A percentile compares a stretch with the other conserved stretches of the same genome.
phyloP scores from a whole-genome alignment of 2,888 invertebrate genomes.

The Phyllotreta cruciferae region DNA sequence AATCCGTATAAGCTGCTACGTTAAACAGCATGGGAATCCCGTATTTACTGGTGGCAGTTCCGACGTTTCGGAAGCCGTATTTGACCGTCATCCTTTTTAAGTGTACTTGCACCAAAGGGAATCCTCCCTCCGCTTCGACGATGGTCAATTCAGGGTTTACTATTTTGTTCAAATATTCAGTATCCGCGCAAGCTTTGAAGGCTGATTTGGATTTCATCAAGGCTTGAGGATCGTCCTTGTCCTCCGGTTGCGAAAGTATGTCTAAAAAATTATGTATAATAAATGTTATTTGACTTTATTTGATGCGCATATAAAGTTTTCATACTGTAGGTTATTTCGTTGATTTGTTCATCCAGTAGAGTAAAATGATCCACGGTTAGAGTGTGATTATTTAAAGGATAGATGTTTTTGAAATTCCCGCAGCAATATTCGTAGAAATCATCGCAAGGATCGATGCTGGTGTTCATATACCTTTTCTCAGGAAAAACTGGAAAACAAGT shows the following conservation, averaged over 20 bases:
- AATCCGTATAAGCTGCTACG: slow-evolving; percentile 44
- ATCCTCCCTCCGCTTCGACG: slow-evolving; percentile 52
- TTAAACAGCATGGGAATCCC: slow-evolving; percentile 57
- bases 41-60: slow-evolving; percentile 53
- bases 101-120: slow-evolving; percentile 50
- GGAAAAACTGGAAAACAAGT: slow-evolving; percentile 20
- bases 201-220: slow-evolving; percentile 56
- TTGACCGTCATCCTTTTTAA: background rate
- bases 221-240: slow-evolving; percentile 50
- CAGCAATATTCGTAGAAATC: slow-evolving; percentile 62
- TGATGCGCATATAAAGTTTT: background rate
- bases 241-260: slow-evolving; percentile 47
- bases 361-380: slow-evolving; percentile 57
- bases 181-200: slow-evolving; percentile 53
- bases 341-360: slow-evolving; percentile 56
- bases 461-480: slow-evolving; percentile 51
- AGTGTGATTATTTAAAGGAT: slow-evolving; percentile 55
- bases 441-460: slow-evolving; percentile 58
- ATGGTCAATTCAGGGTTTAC: slow-evolving; percentile 52
- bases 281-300: background rate
- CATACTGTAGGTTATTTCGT: slow-evolving; percentile 53
- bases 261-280: slow-evolving; percentile 39
- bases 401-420: slow-evolving; percentile 58
- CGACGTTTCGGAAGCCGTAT: slow-evolving; percentile 54
- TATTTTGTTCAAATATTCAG: slow-evolving; percentile 43